Percentiles rank a stretch among this genome's conserved stretches.
These are phyloP conservation scores for Liparis tanakae DNA, from an alignment of 2,797 vertebrate genomes.

Conservation along the genomic window DNA sequence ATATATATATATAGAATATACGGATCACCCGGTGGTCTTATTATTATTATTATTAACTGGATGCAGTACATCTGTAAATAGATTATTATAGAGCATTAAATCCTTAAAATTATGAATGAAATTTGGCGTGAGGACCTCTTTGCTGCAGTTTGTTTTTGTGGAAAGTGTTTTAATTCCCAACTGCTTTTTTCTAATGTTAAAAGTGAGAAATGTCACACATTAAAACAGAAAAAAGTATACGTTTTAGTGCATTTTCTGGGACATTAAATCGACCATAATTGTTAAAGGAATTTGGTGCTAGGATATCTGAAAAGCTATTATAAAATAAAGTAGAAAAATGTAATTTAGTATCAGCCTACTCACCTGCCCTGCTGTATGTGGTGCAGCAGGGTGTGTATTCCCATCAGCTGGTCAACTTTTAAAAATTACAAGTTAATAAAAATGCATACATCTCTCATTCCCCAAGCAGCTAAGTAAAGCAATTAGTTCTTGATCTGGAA, in stretches of 20 bases:
- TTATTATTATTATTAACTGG: too few relatives aligned
- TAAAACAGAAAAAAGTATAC: background rate
- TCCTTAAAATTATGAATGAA: background rate
- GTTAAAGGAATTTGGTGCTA: constrained; percentile 2
- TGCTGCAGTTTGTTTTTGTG: background rate
- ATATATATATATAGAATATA: background rate
- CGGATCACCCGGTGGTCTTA: too few relatives aligned
- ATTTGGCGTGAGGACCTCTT: background rate
- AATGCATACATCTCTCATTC: constrained; percentile 7
- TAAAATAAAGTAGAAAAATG: background rate
- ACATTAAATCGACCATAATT: background rate
- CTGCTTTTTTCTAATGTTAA: background rate
- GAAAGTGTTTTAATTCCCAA: background rate
- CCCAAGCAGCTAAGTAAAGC: constrained; percentile 4
- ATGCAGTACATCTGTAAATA: too few relatives aligned
- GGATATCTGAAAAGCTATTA: too few relatives aligned
- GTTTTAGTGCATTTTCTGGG: background rate
- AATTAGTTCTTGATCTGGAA: constrained; percentile 12
- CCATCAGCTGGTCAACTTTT: constrained; percentile 4
- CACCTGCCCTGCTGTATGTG: constrained; percentile 10
- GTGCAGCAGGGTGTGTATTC: background rate
- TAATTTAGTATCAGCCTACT: constrained; percentile 2
- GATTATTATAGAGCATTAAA: too few relatives aligned
- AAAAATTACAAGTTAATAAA: constrained; percentile 28
- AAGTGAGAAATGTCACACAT: too few relatives aligned